Percentiles rank a stretch among this genome's conserved stretches.
Conservation (phyloP, 2,113 vertebrate genomes). For the Struthio camelus region DNA sequence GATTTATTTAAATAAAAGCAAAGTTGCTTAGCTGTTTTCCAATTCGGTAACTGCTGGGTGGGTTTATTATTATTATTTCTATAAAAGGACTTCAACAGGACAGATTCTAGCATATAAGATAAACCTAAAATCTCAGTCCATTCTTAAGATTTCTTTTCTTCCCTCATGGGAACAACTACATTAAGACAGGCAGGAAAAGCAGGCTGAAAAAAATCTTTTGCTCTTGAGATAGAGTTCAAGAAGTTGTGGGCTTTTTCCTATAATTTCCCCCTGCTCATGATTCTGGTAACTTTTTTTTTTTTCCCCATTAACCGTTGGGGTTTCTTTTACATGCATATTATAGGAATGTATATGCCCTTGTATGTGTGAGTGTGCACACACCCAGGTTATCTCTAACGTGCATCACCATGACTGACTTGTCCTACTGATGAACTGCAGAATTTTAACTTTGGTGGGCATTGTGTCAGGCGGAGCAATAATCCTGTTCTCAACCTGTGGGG, state of each 20-base stretch:
- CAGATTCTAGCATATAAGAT: neutral
- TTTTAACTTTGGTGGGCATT: neutral
- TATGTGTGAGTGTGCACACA: rapidly evolving
- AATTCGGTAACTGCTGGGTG: neutral
- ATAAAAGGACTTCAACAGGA: neutral
- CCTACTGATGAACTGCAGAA: neutral
- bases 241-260: neutral
- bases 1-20: slow-evolving; percentile 12
- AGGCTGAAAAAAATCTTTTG: neutral
- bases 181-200: neutral
- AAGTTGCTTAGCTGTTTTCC: neutral
- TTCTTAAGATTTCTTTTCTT: neutral
- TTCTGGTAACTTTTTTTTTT: neutral
- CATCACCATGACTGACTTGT: neutral
- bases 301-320: neutral
- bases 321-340: neutral
- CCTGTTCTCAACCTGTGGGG: no score
- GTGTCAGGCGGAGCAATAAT: neutral
- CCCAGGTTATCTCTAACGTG: neutral
- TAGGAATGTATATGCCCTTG: neutral
- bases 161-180: neutral
- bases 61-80: neutral
- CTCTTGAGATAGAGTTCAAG: neutral
- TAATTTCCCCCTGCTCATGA: neutral
- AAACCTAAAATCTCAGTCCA: neutral